phyloP scores from a whole-genome alignment of 2,113 vertebrate genomes.

The Haliaeetus leucogaster region DNA sequence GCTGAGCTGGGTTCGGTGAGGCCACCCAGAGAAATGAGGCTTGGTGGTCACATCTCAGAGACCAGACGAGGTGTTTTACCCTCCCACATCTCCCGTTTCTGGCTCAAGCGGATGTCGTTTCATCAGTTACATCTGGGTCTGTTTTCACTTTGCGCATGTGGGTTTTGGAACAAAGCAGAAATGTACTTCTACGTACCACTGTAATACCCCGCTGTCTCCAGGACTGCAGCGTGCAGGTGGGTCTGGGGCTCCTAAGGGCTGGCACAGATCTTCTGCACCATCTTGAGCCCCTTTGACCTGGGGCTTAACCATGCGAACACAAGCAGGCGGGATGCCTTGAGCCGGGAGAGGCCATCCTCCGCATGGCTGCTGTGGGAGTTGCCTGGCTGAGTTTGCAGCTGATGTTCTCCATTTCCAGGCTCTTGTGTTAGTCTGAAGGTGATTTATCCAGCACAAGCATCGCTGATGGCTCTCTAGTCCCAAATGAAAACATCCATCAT shows the following conservation, averaged over 20 bases:
- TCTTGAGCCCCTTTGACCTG: neutral
- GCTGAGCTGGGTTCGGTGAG: neutral
- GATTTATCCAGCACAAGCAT: neutral
- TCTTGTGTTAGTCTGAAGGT: neutral
- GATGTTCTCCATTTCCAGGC: neutral
- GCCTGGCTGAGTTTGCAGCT: neutral
- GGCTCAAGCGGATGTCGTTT: neutral
- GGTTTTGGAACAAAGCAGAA: neutral
- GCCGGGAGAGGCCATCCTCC: neutral
- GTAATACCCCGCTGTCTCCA: neutral
- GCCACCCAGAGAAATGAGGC: neutral
- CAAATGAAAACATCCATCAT: neutral
- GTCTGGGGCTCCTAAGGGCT: neutral
- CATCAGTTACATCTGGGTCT: neutral
- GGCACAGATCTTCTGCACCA: rapidly evolving
- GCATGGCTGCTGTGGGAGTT: neutral
- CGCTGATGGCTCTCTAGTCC: neutral
- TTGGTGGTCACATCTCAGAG: neutral
- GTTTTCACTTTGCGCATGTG: neutral
- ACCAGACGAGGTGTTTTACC: neutral
- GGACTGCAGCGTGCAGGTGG: neutral
- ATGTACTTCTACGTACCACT: rapidly evolving
- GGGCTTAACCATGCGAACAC: rapidly evolving
- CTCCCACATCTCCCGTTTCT: neutral
- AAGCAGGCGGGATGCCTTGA: neutral